Base-by-base conservation (phyloP, 53 echinoderm and acorn worm species). In the Temnopleurus reevesii region DNA sequence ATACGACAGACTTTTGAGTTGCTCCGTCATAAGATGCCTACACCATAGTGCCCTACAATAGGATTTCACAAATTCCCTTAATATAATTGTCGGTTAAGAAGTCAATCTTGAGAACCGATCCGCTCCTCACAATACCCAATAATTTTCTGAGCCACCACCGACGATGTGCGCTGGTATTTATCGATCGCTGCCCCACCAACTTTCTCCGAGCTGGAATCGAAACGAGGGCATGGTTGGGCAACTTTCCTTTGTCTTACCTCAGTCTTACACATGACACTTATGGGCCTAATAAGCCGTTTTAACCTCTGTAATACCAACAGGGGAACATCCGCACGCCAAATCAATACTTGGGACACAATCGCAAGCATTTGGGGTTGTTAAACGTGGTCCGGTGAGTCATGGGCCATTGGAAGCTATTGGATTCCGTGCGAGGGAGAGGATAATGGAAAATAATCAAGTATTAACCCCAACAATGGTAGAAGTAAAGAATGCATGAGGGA, bases 261-360 rank as follows among this genome's bases (percentile, higher is more conserved):
- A 46, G 79, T 79, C 79, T 79, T 79, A 28, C 79, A 47, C 46
- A 49, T 79, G 79, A 79, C 79, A 79, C 79, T 79, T 79, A 28
- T 17, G 1, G 28, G 26, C 46, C 28, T 79, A 79, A 49, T 79
- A 46, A 51, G 38, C 79, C 1, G 79, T 79, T 79, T 47, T 47
- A 49, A 79, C 31, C 31, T 35, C 49, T 21, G 43, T 71, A 41
- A 28, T 79, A 46, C 79, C 79, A 49, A 29, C 15, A 49, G 51
- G 49, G 15, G 17, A 24, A 15, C 29, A 28, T n/a, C 5, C 10
- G 4, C 30, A 51, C 51, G 28, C 46, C 79, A 79, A 79, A 79
- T 79, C 79, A 79, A 79, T 79, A 79, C n/a, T 30, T 46, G 30
- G 46, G 41, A 71, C 33, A 71, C 36, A 71, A 71, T 38, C 10